Evolutionary conservation across 2,113 vertebrate genomes (phyloP).

Genomic region (Mobula hypostoma): DNA sequence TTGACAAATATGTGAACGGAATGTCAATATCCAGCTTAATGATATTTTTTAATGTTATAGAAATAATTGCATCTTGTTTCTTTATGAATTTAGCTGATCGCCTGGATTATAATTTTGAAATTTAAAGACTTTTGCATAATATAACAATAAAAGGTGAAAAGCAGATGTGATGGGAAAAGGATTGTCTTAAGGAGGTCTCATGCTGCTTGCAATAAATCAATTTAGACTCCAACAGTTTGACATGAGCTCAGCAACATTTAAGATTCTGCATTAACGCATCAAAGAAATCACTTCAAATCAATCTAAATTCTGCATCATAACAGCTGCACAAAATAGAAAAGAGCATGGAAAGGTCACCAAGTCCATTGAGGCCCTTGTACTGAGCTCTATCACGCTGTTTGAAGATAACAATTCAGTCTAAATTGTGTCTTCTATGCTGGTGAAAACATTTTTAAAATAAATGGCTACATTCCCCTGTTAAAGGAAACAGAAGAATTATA

Average conservation of each 20-base stretch:
- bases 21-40: background rate
- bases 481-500: background rate
- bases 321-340: slow-evolving; percentile 4
- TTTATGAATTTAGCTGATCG: background rate
- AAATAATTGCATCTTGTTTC: background rate
- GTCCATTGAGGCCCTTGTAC: background rate
- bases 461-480: background rate
- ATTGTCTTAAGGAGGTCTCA: background rate
- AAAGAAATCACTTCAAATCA: slow-evolving; percentile 25
- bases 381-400: background rate
- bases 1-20: background rate
- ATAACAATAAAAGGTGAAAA: background rate
- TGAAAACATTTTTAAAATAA: background rate
- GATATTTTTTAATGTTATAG: background rate
- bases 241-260: background rate
- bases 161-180: background rate
- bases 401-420: slow-evolving; percentile 7
- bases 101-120: background rate
- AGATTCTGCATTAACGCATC: background rate
- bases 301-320: background rate
- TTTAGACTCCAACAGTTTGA: background rate
- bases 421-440: background rate
- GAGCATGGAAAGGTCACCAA: background rate
- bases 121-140: background rate
- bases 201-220: background rate